phyloP scores from a whole-genome alignment of 2,797 vertebrate genomes.

The Sebastes oblongus region DNA sequence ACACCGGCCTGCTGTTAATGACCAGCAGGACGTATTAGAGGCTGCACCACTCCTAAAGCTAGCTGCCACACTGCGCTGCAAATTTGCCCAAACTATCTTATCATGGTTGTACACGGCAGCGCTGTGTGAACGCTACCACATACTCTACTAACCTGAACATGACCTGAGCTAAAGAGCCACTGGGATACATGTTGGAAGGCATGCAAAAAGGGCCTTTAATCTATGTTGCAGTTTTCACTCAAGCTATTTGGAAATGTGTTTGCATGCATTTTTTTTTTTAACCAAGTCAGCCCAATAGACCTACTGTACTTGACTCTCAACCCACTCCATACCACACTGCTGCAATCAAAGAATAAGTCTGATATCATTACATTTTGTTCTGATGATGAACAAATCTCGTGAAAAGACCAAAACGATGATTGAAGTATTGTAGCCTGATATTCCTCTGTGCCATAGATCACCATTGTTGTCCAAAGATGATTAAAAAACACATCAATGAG shows the following conservation, averaged over 20 bases:
- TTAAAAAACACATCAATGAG: too few species aligned
- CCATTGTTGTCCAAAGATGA: neutral
- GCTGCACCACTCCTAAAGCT: conserved; percentile 80
- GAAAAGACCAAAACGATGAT: neutral
- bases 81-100: conserved; percentile 50
- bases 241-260: neutral
- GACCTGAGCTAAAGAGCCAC: conserved; percentile 23
- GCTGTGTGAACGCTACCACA: conserved; percentile 16
- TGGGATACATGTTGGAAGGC: neutral
- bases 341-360: neutral
- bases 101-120: conserved; percentile 10
- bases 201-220: neutral
- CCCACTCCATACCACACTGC: neutral
- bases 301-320: neutral
- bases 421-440: neutral
- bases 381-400: neutral
- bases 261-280: neutral
- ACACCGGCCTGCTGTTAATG: conserved; percentile 90
- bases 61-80: conserved; percentile 50
- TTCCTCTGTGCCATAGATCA: neutral
- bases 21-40: conserved; percentile 91
- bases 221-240: neutral
- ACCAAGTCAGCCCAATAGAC: neutral
- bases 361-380: neutral
- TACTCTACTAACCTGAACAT: conserved; percentile 8